Base-by-base conservation (phyloP, 2,797 vertebrate genomes). In the Eupleurogrammus muticus region DNA sequence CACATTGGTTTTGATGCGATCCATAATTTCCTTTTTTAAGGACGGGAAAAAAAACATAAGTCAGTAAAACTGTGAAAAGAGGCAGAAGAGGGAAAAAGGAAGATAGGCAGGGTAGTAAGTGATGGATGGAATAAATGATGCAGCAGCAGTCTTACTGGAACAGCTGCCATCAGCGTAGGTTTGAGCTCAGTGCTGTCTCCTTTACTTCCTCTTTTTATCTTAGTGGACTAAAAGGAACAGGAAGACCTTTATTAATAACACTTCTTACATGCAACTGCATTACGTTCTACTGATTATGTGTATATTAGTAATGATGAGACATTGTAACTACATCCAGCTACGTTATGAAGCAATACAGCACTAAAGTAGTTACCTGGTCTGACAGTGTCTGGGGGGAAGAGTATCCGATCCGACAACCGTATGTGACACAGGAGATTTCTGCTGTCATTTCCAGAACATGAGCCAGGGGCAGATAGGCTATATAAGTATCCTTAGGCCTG, bases 21-120 rank as follows among this genome's bases (percentile, higher is more conserved):
- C 98, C 97, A 99, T 97, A 62, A 99, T 99, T 96, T 99, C 98
- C 98, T 99, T 74, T 85, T 60, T 24, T n/a, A n/a, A n/a, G n/a
- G n/a, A n/a, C 63, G 17, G 66, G 65, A 40, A 76, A 71, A 84
- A 32, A 16, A 77, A 52, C 34, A 44, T 1, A 36, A 34, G 9
- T 5, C 14, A 28, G n/a, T 47, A 3, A 46, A 35, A 48, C 9
- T 7, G 47, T 52, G 38, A 5, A 47, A 47, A 56, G 6, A 44
- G 19, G 19, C 23, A 32, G 23, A 9, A 14, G 23, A 42, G 4
- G 14, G 17, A 36, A 21, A 51, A 54, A 3, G n/a, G 2, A 36
- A 23, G 13, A 4, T 51, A 1, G 63, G 3, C 9, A 28, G 19
- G 24, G 38, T 9, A 32, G n/a, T 7, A 24, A 42, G 5, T 21